Conservation (phyloP, 2,888 invertebrate genomes). For the Lasioglossum oenotherae region DNA sequence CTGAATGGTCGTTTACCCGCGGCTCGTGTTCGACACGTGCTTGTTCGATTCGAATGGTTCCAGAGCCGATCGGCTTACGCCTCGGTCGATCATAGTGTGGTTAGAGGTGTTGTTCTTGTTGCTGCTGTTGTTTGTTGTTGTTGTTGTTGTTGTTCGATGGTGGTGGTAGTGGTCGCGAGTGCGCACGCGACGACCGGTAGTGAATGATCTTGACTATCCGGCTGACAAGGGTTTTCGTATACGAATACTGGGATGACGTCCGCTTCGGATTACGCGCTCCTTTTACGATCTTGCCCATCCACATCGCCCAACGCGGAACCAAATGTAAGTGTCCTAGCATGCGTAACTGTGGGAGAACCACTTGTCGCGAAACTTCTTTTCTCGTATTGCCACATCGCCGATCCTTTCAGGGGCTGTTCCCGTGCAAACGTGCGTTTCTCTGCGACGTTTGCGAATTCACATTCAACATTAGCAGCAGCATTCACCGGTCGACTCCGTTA, state of each 20-base stretch:
- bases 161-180: conserved; percentile 66
- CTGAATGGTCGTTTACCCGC: conserved; percentile 36
- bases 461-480: too few species aligned
- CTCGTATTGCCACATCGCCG: neutral
- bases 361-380: neutral
- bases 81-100: conserved; percentile 21
- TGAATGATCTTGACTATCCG: conserved; percentile 71
- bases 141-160: conserved; percentile 20
- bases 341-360: neutral
- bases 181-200: conserved; percentile 68
- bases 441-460: neutral
- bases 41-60: neutral
- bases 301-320: conserved; percentile 76
- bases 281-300: conserved; percentile 73
- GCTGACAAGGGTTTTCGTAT: conserved; percentile 68
- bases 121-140: neutral
- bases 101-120: conserved; percentile 1
- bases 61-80: conserved; percentile 18
- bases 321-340: conserved; percentile 73
- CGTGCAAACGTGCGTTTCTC: neutral
- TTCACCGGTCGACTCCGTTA: too few species aligned
- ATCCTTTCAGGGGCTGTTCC: neutral
- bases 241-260: conserved; percentile 76
- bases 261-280: conserved; percentile 75
- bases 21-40: conserved; percentile 33